phyloP scores from a whole-genome alignment of 2,797 vertebrate species.

The Acestrorhynchus altus region DNA sequence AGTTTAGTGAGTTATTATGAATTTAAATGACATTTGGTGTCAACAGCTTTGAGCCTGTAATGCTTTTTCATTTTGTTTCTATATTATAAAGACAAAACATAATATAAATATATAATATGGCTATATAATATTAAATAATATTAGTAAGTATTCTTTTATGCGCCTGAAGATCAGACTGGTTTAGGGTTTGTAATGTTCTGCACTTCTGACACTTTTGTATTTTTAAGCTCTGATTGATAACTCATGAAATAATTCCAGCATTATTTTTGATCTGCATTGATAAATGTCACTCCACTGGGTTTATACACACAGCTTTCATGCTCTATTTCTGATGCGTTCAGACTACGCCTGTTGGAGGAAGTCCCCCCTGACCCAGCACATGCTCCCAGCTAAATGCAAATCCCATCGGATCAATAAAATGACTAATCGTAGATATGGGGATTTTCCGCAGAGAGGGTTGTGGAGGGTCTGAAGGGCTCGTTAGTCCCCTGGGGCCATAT shows the following conservation, averaged over 20 bases:
- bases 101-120: too few species aligned
- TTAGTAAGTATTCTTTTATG: too few species aligned
- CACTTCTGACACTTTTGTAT: too few species aligned
- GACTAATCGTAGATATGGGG: slow-evolving; percentile 14
- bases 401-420: slow-evolving; percentile 49
- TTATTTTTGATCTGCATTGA: neutral
- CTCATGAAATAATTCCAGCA: too few species aligned
- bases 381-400: slow-evolving; percentile 38
- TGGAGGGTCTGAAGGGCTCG: slow-evolving; percentile 3
- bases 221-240: too few species aligned
- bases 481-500: neutral
- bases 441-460: slow-evolving; percentile 4
- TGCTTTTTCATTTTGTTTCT: too few species aligned
- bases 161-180: too few species aligned
- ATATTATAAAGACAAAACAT: too few species aligned
- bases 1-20: too few species aligned
- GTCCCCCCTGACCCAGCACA: slow-evolving; percentile 3
- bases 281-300: neutral
- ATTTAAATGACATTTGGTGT: too few species aligned
- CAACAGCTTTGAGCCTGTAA: too few species aligned
- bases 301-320: slow-evolving; percentile 49
- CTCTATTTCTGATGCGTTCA: neutral
- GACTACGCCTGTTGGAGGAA: neutral
- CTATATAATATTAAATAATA: too few species aligned
- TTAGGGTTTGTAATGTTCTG: neutral